phyloP scores from a whole-genome alignment of 2,797 vertebrate genomes.

The Myiothlypis coronata region DNA sequence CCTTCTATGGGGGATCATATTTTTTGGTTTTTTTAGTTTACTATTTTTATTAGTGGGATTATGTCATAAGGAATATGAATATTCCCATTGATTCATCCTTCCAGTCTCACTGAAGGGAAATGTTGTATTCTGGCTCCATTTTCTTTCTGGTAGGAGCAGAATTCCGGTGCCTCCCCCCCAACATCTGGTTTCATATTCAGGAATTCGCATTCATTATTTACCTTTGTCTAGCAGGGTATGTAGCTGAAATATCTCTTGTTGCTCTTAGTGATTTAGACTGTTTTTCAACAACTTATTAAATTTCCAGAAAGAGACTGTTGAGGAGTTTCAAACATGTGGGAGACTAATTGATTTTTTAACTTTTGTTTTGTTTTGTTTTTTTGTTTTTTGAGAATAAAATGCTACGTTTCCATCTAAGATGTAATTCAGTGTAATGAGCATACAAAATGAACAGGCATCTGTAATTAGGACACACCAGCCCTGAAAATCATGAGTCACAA shows the following conservation, averaged over 20 bases:
- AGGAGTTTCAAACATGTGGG: background rate
- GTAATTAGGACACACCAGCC: background rate
- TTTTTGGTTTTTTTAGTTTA: fast-evolving
- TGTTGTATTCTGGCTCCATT: background rate
- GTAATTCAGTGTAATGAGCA: background rate
- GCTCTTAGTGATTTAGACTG: background rate
- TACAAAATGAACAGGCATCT: background rate
- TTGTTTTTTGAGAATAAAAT: background rate
- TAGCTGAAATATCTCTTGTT: background rate
- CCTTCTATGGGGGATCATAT: fast-evolving
- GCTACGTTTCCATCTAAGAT: background rate
- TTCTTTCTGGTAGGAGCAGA: background rate
- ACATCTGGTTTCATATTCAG: background rate
- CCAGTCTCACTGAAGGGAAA: background rate
- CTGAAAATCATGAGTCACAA: background rate
- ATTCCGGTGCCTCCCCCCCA: background rate
- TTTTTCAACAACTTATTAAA: background rate
- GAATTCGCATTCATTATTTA: background rate
- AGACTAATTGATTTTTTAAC: background rate
- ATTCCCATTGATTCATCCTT: background rate
- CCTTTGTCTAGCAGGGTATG: background rate
- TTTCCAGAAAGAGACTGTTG: background rate
- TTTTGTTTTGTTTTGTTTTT: background rate
- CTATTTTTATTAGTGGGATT: background rate
- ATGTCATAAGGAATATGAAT: background rate